Conservation (phyloP, 1,140 invertebrate genomes). For the Trachymyrmex septentrionalis region DNA sequence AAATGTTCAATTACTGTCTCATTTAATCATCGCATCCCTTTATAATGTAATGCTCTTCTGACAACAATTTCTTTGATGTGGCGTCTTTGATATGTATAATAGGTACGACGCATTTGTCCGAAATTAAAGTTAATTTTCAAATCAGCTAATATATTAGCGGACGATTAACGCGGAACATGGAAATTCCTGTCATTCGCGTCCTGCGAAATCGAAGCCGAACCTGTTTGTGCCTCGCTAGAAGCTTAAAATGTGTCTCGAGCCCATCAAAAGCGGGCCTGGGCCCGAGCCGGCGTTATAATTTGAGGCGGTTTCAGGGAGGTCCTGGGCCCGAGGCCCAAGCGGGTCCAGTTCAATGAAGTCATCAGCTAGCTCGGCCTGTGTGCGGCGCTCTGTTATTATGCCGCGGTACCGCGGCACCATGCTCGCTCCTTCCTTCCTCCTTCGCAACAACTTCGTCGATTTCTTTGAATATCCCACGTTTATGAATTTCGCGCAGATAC, state of each 20-base stretch:
- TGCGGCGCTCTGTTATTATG: constrained; percentile 85
- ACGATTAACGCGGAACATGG: constrained; percentile 16
- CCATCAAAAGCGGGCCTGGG: constrained; percentile 82
- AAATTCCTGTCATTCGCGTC: constrained; percentile 47
- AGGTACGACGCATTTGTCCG: too few species aligned
- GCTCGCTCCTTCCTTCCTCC: constrained; percentile 63
- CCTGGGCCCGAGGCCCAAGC: constrained; percentile 77
- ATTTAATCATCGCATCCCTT: not conserved
- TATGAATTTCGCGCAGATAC: constrained; percentile 50
- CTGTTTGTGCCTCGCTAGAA: constrained; percentile 74
- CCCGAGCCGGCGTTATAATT: constrained; percentile 85
- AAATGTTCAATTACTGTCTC: not conserved
- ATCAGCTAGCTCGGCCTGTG: constrained; percentile 83
- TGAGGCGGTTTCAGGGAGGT: constrained; percentile 87
- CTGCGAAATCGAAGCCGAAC: constrained; percentile 60
- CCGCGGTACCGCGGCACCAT: constrained; percentile 85
- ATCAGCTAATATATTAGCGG: constrained; percentile 30
- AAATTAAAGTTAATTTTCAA: not conserved
- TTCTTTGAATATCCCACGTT: constrained; percentile 34
- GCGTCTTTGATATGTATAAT: not conserved
- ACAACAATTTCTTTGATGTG: not conserved
- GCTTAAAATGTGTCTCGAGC: constrained; percentile 81
- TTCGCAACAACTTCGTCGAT: constrained; percentile 44
- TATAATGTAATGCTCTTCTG: not conserved
- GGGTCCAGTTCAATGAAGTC: constrained; percentile 85